These are phyloP conservation scores for Ephialtes manifestator DNA, from an alignment of 2,888 invertebrate genomes.

Conservation along the genomic window DNA sequence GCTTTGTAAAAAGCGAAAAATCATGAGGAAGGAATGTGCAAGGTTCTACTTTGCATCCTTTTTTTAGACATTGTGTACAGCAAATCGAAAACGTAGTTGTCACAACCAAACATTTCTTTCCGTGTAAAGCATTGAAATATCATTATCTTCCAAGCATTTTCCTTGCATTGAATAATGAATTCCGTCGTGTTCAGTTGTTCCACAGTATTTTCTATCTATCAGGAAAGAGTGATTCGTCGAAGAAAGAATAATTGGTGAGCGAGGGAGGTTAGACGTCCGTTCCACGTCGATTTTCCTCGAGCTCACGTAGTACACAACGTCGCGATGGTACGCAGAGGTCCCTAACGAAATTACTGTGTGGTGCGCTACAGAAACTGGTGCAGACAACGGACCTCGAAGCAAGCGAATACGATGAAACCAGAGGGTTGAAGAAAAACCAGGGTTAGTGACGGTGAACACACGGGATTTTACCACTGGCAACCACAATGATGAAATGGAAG, in stretches of 20 bases:
- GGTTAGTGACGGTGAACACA: slow-evolving; percentile 20
- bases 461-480: slow-evolving; percentile 65
- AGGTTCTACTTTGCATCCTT: no score
- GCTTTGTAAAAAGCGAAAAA: no score
- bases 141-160: slow-evolving; percentile 27
- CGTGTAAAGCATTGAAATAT: not conserved
- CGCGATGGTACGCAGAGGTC: slow-evolving; percentile 64
- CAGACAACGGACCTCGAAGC: slow-evolving; percentile 61
- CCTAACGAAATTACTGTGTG: slow-evolving; percentile 74
- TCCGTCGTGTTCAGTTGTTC: slow-evolving; percentile 5
- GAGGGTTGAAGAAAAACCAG: slow-evolving; percentile 46
- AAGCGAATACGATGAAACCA: slow-evolving; percentile 56
- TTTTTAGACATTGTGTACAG: no score
- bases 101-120: no score
- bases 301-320: slow-evolving; percentile 65
- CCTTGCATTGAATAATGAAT: slow-evolving; percentile 62
- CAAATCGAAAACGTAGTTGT: no score
- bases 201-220: slow-evolving; percentile 53
- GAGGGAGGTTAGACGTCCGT: slow-evolving; percentile 60
- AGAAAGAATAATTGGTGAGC: slow-evolving; percentile 50
- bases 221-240: slow-evolving; percentile 50
- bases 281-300: slow-evolving; percentile 70
- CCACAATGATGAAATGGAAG: slow-evolving; percentile 71
- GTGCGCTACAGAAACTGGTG: slow-evolving; percentile 28
- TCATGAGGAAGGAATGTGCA: no score